phyloP scores from a whole-genome alignment of 2,113 vertebrate species.

The Cebidichthys violaceus region DNA sequence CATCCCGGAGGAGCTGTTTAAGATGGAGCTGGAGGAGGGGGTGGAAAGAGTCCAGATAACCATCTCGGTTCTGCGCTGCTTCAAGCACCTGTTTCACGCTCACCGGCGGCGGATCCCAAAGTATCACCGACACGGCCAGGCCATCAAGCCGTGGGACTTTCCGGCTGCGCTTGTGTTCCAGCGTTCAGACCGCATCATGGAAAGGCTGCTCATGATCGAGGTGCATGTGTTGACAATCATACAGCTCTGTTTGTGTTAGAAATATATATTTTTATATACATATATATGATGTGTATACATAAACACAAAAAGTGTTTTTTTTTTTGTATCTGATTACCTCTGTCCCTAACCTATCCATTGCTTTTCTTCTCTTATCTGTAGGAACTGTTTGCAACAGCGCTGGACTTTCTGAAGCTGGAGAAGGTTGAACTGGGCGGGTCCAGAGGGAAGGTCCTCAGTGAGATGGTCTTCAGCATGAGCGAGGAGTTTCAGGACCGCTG shows the following conservation, averaged over 20 bases:
- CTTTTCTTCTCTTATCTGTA: conserved; percentile 47
- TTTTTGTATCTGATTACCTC: neutral
- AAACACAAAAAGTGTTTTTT: neutral
- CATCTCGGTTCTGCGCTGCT: conserved; percentile 75
- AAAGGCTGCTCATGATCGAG: conserved; percentile 78
- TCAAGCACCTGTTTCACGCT: conserved; percentile 79
- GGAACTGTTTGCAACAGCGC: conserved; percentile 84
- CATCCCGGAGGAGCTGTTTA: conserved; percentile 85
- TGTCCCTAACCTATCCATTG: neutral
- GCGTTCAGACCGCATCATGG: conserved; percentile 71
- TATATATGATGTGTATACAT: neutral
- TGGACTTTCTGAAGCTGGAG: conserved; percentile 85
- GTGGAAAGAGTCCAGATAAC: conserved; percentile 80
- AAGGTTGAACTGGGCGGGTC: conserved; percentile 78
- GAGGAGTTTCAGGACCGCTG: conserved; percentile 82
- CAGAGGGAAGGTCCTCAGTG: conserved; percentile 79
- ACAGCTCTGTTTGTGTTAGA: neutral
- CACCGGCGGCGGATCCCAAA: conserved; percentile 62
- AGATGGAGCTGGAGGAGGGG: conserved; percentile 85
- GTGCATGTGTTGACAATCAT: conserved; percentile 17
- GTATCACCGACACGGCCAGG: conserved; percentile 48
- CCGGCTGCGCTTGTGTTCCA: conserved; percentile 77
- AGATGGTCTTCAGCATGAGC: conserved; percentile 79
- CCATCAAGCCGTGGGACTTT: conserved; percentile 80
- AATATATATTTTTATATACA: too few species aligned